Percentiles rank a stretch among this genome's conserved stretches.
Evolutionary conservation across 2,797 vertebrate genomes (phyloP).

Genomic region (Oryzias dopingdopingensis): DNA sequence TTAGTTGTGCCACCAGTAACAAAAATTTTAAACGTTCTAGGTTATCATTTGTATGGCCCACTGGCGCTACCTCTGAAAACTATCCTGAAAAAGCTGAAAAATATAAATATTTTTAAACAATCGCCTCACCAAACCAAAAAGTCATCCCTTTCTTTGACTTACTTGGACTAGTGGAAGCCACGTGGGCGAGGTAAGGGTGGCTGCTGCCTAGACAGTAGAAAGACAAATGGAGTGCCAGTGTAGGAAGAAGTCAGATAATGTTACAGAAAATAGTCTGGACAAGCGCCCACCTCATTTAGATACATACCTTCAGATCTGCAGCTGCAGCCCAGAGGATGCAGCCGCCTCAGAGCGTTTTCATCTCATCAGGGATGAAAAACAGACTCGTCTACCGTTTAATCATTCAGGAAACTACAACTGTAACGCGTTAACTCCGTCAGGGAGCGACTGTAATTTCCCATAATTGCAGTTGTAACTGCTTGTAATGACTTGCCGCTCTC

Average conservation of each 20-base stretch:
- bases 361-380: constrained; percentile 53
- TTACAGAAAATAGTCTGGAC: constrained; percentile 62
- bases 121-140: background rate
- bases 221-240: constrained; percentile 52
- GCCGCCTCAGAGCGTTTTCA: constrained; percentile 46
- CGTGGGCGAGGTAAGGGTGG: constrained; percentile 85
- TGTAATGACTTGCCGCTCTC: constrained; percentile 46
- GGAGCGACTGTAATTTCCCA: constrained; percentile 41
- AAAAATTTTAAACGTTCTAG: no score
- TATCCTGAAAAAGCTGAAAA: no score
- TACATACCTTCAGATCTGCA: constrained; percentile 61
- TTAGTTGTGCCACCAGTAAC: no score
- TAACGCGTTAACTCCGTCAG: constrained; percentile 18
- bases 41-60: no score
- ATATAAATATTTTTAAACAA: no score
- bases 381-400: constrained; percentile 33
- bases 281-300: constrained; percentile 48
- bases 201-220: constrained; percentile 80
- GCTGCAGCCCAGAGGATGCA: constrained; percentile 36
- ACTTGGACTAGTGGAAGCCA: constrained; percentile 82
- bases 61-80: no score
- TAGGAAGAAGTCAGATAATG: constrained; percentile 50
- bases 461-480: constrained; percentile 35
- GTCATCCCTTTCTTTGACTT: constrained; percentile 70
- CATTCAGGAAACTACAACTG: constrained; percentile 18